phyloP scores from a whole-genome alignment of 2,113 vertebrate species.

The Atrichornis clamosus region DNA sequence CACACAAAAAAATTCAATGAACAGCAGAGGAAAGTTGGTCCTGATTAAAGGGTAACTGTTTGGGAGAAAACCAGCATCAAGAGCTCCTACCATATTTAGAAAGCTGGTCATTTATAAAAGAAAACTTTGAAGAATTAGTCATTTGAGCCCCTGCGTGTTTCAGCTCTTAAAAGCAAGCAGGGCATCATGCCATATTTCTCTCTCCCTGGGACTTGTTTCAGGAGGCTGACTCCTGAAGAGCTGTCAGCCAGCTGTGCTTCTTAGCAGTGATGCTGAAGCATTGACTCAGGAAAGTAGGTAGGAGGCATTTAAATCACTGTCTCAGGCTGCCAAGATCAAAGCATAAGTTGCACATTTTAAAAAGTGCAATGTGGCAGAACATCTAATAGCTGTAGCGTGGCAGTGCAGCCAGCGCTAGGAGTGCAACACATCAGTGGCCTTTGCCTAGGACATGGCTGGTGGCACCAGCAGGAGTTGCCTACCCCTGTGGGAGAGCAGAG shows the following conservation, averaged over 20 bases:
- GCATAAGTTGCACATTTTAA: neutral
- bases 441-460: neutral
- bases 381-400: neutral
- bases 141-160: constrained; percentile 2
- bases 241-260: constrained; percentile 52
- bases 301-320: constrained; percentile 55
- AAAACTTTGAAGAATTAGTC: neutral
- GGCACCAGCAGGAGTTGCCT: neutral
- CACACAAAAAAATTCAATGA: neutral
- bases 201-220: constrained; percentile 51
- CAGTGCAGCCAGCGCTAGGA: neutral
- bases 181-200: constrained; percentile 19
- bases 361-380: constrained; percentile 1
- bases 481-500: neutral
- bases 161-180: constrained; percentile 43
- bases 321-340: constrained; percentile 45
- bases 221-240: constrained; percentile 13
- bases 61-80: neutral
- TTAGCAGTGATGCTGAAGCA: constrained; percentile 30
- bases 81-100: neutral
- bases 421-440: neutral
- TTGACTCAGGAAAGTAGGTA: constrained; percentile 40
- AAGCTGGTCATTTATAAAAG: neutral
- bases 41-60: neutral
- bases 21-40: neutral